These are phyloP conservation scores for Eurytoma adleriae DNA, from an alignment of 2,888 invertebrate species.

Conservation along the genomic window DNA sequence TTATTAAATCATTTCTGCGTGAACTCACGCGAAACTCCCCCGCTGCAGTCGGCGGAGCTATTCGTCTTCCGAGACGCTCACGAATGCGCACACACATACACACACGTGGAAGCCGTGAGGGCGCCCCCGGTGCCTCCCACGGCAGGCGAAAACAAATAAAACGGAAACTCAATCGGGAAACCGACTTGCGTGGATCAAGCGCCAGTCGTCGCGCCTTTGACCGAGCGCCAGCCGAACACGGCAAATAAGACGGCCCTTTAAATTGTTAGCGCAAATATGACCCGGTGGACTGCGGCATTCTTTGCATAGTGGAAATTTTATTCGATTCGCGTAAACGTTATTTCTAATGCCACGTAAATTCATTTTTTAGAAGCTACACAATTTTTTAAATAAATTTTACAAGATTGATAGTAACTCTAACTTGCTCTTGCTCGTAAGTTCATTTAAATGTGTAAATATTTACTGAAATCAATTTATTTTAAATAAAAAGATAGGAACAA, in stretches of 20 bases:
- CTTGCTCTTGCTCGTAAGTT: too few relatives aligned
- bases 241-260: neutral
- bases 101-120: neutral
- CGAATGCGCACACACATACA: constrained; percentile 30
- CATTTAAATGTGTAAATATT: too few relatives aligned
- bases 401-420: too few relatives aligned
- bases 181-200: constrained; percentile 57
- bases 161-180: constrained; percentile 56
- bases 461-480: too few relatives aligned
- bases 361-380: too few relatives aligned
- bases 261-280: neutral
- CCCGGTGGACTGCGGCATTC: too few relatives aligned
- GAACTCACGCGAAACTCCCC: constrained; percentile 53
- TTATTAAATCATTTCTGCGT: constrained; percentile 71
- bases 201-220: constrained; percentile 13
- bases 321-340: too few relatives aligned
- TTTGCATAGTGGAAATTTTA: too few relatives aligned
- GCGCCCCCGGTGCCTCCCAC: neutral
- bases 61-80: constrained; percentile 50
- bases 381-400: too few relatives aligned
- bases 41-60: constrained; percentile 11
- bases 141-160: constrained; percentile 56
- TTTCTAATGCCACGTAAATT: too few relatives aligned
- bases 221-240: neutral
- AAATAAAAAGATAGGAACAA: too few relatives aligned